Evolutionary conservation across 2,888 invertebrate species (phyloP).

Genomic region (Teleogryllus oceanicus): DNA sequence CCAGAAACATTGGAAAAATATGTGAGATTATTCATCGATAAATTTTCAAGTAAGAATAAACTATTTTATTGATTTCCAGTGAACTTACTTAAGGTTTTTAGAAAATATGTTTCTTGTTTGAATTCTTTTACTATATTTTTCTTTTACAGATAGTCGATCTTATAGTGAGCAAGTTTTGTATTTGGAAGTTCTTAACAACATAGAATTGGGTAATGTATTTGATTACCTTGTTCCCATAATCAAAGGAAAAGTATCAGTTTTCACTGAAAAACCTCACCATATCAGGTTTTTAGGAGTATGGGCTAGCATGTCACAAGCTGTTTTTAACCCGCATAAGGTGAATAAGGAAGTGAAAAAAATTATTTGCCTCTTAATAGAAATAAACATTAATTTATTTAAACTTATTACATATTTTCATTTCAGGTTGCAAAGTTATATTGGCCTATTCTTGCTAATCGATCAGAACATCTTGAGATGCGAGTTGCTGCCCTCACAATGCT

Average conservation of each 20-base stretch:
- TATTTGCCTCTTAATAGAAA: too few relatives aligned
- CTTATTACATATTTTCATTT: slow-evolving; percentile 23
- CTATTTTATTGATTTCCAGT: too few relatives aligned
- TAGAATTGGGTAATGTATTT: slow-evolving; percentile 56
- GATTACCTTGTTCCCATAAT: slow-evolving; percentile 54
- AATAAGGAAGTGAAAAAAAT: not conserved
- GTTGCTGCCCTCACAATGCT: slow-evolving; percentile 64
- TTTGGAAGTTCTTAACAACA: slow-evolving; percentile 66
- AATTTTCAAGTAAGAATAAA: slow-evolving; percentile 59
- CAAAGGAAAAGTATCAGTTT: slow-evolving; percentile 44
- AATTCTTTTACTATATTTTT: not conserved
- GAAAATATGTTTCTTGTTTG: too few relatives aligned
- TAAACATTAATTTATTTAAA: not conserved
- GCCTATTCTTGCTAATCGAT: slow-evolving; percentile 64
- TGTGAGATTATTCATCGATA: slow-evolving; percentile 66
- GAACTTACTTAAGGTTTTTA: too few relatives aligned
- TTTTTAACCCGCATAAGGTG: slow-evolving; percentile 53
- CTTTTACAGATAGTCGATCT: slow-evolving; percentile 54
- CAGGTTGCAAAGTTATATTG: slow-evolving; percentile 58
- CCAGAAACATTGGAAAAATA: slow-evolving; percentile 67
- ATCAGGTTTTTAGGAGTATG: slow-evolving; percentile 67
- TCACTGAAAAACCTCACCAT: slow-evolving; percentile 48
- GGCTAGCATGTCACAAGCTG: slow-evolving; percentile 56
- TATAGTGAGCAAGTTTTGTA: slow-evolving; percentile 68
- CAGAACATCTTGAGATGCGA: slow-evolving; percentile 64